Base-by-base conservation (phyloP, 2,113 vertebrate species). In the Lophius piscatorius region DNA sequence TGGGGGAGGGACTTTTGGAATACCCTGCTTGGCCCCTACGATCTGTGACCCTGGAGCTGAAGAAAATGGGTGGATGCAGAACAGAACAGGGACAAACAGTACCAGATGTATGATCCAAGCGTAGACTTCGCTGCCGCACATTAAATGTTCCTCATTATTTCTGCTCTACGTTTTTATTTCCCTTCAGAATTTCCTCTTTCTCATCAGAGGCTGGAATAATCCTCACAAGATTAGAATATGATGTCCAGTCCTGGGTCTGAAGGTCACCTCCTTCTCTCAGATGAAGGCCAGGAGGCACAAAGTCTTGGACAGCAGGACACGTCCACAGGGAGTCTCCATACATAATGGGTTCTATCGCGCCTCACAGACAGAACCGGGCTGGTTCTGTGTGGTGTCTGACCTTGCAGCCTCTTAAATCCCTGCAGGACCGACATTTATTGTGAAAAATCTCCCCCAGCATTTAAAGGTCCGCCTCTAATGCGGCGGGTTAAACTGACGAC, bases 301-400 rank as follows among this genome's bases (percentile, higher is more conserved):
- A 63, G 64, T 61, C 63, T 64, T 70, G 50, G 65, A 74, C 69
- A 58, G 72, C 41, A 26, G 41, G 69, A 75, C 64, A 54, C 70
- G 63, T 78, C 70, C 45, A 54, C 58, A 45, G 67, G 58, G 67
- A 50, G 26, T 51, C 66, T 74, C 51, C 52, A 55, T 61, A 76
- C 58, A 68, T 76, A 74, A 70, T 68, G 45, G 60, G 54, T 62
- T 69, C 55, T 36, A 63, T 62, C 57, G 66, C 26, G 23, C 34
- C 18, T 16, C 64, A 59, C 39, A 54, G 60, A 60, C 61, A 64
- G 68, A 54, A 63, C 17, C 23, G 49, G 54, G 54, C 17, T 64
- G 70, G 76, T 73, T 68, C 57, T 71, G 10, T 80, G 66, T 76
- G 71, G 46, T 48, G 61, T 64, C 61, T 84, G 78, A 81, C 80